Conservation (phyloP, 2,888 invertebrate species). For the Caenorhabditis wallacei region DNA sequence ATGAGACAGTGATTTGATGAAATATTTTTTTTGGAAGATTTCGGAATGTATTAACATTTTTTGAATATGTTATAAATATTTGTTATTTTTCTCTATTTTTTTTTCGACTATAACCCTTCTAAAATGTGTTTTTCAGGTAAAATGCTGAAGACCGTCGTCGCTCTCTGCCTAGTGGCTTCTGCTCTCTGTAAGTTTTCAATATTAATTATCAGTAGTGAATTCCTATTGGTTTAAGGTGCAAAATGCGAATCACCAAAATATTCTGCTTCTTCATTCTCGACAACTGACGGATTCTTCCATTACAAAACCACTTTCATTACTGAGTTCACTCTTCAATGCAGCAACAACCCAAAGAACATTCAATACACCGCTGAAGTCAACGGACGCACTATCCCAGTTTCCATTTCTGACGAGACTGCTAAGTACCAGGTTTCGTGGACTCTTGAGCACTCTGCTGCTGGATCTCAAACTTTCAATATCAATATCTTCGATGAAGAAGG, state of each 20-base stretch:
- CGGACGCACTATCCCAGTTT: conserved; percentile 91
- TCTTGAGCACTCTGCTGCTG: conserved; percentile 91
- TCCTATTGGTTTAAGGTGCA: conserved; percentile 64
- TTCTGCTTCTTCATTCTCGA: conserved; percentile 91
- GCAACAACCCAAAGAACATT: conserved; percentile 86
- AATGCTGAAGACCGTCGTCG: conserved; percentile 65
- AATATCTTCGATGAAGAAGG: conserved; percentile 94
- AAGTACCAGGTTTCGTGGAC: conserved; percentile 95
- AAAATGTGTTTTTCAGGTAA: conserved; percentile 42
- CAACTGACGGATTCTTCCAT: conserved; percentile 93
- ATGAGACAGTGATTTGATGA: no score
- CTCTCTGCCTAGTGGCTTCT: conserved; percentile 58
- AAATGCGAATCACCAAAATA: conserved; percentile 84
- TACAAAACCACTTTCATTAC: conserved; percentile 92
- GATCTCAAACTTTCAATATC: conserved; percentile 90
- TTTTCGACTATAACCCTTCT: background rate
- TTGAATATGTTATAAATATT: no score
- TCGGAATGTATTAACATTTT: no score
- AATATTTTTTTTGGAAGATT: no score
- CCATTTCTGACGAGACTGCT: conserved; percentile 88
- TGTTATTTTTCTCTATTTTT: background rate
- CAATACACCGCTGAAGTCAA: conserved; percentile 93
- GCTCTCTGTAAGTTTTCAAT: conserved; percentile 56
- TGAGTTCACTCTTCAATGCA: conserved; percentile 92
- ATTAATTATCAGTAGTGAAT: background rate